Evolutionary conservation across 2,113 vertebrate genomes (phyloP), one percentile per base, ranked within the genome.

Genomic region (Zosterops japonicus): DNA sequence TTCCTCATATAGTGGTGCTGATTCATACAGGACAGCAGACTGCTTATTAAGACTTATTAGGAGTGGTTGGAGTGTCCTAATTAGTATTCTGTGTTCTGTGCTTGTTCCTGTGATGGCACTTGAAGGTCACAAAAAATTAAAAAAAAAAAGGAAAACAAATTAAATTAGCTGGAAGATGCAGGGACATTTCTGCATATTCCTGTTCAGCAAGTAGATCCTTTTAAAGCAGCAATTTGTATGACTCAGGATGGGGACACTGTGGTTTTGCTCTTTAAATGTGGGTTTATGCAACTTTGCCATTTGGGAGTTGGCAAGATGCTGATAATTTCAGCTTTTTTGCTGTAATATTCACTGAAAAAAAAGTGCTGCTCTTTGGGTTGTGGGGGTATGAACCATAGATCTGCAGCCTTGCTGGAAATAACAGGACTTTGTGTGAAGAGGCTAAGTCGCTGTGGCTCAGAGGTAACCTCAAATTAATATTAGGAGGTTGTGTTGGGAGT

Each of bases 11-110:
- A 79, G 29, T 24, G 44, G 12, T 71, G 33, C 57, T 60, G 61
- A 79, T 52, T 83, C 75, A 81, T 9, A 3, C 47, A 70, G 29
- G 13, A 23, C 29, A 64, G 53, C 86, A 92, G 29, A 31, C 31
- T 82, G 65, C 29, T 92, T 89, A 59, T 55, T 87, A 64, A 75
- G 81, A 74, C 33, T 75, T 93, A 82, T 74, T 89, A 87, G 46
- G 69, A 85, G 33, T 72, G 41, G 9, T 33, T 90, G 35, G 41
- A 90, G 53, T 44, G 41, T 69, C 65, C 57, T 84, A 78, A 89
- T 94, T 87, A 89, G 56, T 12, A 19, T 67, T 89, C 39, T 64
- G 23, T 87, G 42, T 74, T 88, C 87, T 55, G 39, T 6, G 6
- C 61, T 87, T 64, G 60, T 49, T 93, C 47, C 61, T 74, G 28